phyloP scores from a whole-genome alignment of 2,888 invertebrate species.

The Allophyes oxyacanthae region DNA sequence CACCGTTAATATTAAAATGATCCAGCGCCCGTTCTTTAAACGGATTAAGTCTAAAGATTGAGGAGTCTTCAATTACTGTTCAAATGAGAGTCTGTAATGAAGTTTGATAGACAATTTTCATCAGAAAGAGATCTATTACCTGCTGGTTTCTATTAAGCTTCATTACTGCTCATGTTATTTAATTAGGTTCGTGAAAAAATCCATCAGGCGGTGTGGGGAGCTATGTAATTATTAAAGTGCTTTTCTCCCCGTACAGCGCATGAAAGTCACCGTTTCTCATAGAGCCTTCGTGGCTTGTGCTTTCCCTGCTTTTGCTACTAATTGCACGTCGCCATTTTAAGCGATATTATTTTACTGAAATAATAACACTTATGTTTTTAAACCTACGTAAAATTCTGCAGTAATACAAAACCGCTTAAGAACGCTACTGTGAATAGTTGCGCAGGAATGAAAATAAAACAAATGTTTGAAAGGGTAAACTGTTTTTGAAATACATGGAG shows the following conservation, averaged over 20 bases:
- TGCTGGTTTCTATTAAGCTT: constrained; percentile 12
- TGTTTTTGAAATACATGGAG: constrained; percentile 10
- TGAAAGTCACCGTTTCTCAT: constrained; percentile 34
- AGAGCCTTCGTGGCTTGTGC: constrained; percentile 19
- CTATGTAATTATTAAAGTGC: constrained; percentile 41
- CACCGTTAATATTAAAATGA: constrained; percentile 10
- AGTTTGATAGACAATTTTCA: constrained; percentile 11
- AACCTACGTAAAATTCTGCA: constrained; percentile 13
- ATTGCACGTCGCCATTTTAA: constrained; percentile 19
- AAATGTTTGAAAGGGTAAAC: constrained; percentile 17
- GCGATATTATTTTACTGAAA: constrained; percentile 21
- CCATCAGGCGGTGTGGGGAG: constrained; percentile 19
- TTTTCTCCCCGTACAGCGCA: constrained; percentile 35
- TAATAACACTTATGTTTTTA: constrained; percentile 7
- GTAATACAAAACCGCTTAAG: constrained; percentile 15
- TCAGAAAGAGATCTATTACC: constrained; percentile 4
- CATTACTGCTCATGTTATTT: constrained; percentile 25
- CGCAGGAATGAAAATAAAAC: constrained; percentile 22
- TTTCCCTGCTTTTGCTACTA: constrained; percentile 38
- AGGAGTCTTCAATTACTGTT: constrained; percentile 13
- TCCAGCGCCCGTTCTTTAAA: constrained; percentile 3
- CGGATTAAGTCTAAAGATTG: constrained; percentile 12
- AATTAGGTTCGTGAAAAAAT: constrained; percentile 34
- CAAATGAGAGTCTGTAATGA: constrained; percentile 1
- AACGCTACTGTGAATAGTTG: constrained; percentile 17